Evolutionary conservation across 2,113 vertebrate species (phyloP).

Genomic region (Collichthys lucidus): DNA sequence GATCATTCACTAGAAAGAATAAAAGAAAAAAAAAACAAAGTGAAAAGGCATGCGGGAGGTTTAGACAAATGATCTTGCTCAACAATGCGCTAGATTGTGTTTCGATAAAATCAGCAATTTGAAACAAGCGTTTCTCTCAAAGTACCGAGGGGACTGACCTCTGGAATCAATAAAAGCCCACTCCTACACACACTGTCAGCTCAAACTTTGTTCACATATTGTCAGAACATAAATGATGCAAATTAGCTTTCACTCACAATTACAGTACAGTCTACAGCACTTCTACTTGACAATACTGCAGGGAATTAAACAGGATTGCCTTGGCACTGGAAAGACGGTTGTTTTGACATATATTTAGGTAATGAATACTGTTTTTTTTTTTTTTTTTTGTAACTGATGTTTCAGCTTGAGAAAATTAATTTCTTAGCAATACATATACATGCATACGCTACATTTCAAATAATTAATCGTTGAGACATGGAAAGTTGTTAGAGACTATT

Average conservation of each 20-base stretch:
- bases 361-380: too few species aligned
- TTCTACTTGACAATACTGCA: not conserved
- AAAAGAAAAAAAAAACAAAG: not conserved
- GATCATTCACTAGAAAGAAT: not conserved
- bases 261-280: not conserved
- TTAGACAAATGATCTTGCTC: slow-evolving; percentile 14
- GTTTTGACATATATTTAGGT: not conserved
- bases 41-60: not conserved
- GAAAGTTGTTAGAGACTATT: not conserved
- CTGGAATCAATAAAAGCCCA: slow-evolving; percentile 11
- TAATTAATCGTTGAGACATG: too few species aligned
- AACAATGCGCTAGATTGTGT: slow-evolving; percentile 15
- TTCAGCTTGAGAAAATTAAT: not conserved
- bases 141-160: slow-evolving; percentile 11
- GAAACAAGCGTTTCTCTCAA: not conserved
- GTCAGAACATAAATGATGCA: not conserved
- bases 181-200: slow-evolving; percentile 15
- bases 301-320: not conserved
- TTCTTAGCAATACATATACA: not conserved
- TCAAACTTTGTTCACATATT: slow-evolving; percentile 10
- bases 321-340: not conserved
- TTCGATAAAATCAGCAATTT: slow-evolving; percentile 9
- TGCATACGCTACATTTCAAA: too few species aligned
- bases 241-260: not conserved
- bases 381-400: not conserved